These are phyloP conservation scores for Tetragnatha montana DNA, from an alignment of 2,888 invertebrate genomes.

Conservation along the genomic window DNA sequence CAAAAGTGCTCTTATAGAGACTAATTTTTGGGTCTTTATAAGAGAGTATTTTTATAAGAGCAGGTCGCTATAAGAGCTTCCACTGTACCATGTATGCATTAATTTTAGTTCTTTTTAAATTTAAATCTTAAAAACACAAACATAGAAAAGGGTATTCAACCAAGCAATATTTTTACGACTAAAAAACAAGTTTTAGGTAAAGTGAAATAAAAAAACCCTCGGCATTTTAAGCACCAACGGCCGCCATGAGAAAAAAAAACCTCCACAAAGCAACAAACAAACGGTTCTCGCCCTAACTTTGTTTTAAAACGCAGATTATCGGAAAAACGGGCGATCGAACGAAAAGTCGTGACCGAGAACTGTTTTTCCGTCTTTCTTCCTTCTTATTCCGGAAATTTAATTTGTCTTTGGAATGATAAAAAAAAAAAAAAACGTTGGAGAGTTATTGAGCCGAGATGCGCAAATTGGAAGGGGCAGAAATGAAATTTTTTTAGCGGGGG, in stretches of 20 bases:
- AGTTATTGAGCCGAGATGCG: constrained; percentile 50
- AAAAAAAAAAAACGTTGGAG: constrained; percentile 30
- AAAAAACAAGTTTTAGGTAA: too few species aligned
- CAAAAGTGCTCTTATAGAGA: too few species aligned
- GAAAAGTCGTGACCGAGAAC: constrained; percentile 53
- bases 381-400: constrained; percentile 52
- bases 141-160: too few species aligned
- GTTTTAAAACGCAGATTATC: constrained; percentile 55
- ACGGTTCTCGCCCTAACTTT: constrained; percentile 5
- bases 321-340: constrained; percentile 40
- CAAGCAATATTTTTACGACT: too few species aligned
- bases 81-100: too few species aligned
- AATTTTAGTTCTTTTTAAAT: too few species aligned
- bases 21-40: too few species aligned
- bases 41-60: too few species aligned
- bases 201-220: background rate
- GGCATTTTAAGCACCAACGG: background rate
- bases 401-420: constrained; percentile 37
- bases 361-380: background rate
- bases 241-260: background rate
- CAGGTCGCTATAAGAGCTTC: too few species aligned
- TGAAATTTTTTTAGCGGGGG: constrained; percentile 40
- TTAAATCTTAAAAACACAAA: too few species aligned
- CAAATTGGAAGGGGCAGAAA: constrained; percentile 49
- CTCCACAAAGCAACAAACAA: background rate